A percentile compares a stretch with the other conserved stretches of the same genome.
These are phyloP conservation scores for Embidobia sp. DNA, from an alignment of 2,888 invertebrate genomes.

Conservation along the genomic window DNA sequence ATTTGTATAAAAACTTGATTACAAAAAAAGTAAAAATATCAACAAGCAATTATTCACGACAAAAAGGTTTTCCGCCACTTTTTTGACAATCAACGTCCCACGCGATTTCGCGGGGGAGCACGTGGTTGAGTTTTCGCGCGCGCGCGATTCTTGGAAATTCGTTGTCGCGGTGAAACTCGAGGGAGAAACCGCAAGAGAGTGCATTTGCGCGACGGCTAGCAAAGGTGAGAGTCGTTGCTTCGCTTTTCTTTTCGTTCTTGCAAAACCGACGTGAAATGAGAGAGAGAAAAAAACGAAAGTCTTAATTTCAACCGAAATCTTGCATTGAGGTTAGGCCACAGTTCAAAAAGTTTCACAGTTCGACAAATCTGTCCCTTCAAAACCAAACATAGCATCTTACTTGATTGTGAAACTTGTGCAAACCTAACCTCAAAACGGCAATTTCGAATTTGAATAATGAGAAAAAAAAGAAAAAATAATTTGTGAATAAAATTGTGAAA, in stretches of 20 bases:
- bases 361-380: no score
- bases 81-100: constrained; percentile 33
- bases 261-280: constrained; percentile 31
- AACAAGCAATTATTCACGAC: no score
- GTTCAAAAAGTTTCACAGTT: no score
- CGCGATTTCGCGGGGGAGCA: constrained; percentile 25
- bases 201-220: constrained; percentile 60
- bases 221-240: constrained; percentile 68
- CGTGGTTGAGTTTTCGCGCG: constrained; percentile 43
- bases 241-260: constrained; percentile 55
- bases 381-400: background rate
- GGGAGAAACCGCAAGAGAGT: constrained; percentile 71
- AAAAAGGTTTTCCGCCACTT: constrained; percentile 40
- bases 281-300: constrained; percentile 30
- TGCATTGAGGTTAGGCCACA: background rate
- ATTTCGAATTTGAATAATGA: no score
- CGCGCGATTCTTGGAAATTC: constrained; percentile 31
- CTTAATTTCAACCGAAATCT: background rate
- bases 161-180: constrained; percentile 53
- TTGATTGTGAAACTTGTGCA: no score
- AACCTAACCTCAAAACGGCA: no score
- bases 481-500: no score
- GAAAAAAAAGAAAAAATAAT: no score
- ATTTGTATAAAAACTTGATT: no score
- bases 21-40: background rate